Evolutionary conservation across 2,113 vertebrate species (phyloP), one percentile per base, ranked within the genome.

Genomic region (Pseudolaguvia tuberculata): DNA sequence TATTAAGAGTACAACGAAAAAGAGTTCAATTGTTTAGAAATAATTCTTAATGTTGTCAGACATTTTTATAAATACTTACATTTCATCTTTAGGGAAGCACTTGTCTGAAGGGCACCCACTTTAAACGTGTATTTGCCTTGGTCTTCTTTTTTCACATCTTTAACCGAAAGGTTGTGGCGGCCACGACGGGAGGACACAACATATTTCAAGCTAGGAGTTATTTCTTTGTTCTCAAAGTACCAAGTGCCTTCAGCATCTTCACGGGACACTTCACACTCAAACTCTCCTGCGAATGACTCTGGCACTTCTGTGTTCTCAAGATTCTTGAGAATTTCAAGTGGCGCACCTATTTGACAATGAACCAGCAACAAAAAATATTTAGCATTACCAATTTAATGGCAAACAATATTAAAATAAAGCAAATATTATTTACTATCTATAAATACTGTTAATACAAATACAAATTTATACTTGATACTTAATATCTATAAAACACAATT

Each of bases 61-160:
- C 18, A 1, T 5, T 39, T n/a, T 14, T 9, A 63, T 31, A 1
- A 53, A 53, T 45, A 84, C 95, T 94, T 88, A 99, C 97, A 85
- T 83, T 93, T 98, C 92, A 99, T 98, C 85, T 96, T 99, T 55
- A 99, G 88, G 61, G 86, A 90, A 52, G 94, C 95, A 17, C 80
- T 90, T 56, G 95, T 93, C 84, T 86, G 91, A 83, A 98, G 92
- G 21, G 93, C 92, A 0, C 85, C 93, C 4, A 92, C 89, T 82
- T 90, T 91, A 79, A 95, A 98, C 69, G 91, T 93, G 35, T 98
- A 99, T 78, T 94, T 91, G 80, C 97, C 97, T 83, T 99, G 97
- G 82, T 99, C 97, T 63, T 97, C 95, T 85, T 94, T 98, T 82
- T 88, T 93, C 27, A 99, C 92, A 18, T 99, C 95, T 85, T 93